These are phyloP conservation scores for Papilio elwesi DNA, from an alignment of 2,888 invertebrate species.

Conservation along the genomic window DNA sequence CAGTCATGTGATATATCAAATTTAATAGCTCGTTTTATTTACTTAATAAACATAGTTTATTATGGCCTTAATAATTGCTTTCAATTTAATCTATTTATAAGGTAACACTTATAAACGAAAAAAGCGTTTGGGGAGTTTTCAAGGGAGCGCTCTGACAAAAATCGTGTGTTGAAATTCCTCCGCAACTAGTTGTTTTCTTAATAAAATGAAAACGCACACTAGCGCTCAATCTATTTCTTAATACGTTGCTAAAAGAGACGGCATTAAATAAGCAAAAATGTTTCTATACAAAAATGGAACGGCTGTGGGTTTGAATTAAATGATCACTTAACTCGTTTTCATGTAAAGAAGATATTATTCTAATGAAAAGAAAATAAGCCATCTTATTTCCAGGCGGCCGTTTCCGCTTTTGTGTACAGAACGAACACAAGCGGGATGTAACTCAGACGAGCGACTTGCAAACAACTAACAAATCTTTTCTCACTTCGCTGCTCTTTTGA, in stretches of 20 bases:
- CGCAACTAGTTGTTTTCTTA: neutral
- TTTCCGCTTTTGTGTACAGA: conserved; percentile 11
- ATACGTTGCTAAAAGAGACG: neutral
- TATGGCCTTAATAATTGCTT: neutral
- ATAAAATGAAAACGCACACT: neutral
- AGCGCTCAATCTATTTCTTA: too few relatives aligned
- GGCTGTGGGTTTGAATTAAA: neutral
- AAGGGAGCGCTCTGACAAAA: neutral
- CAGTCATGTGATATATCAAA: too few relatives aligned
- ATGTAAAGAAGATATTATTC: neutral
- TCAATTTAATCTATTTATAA: neutral
- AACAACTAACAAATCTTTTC: conserved; percentile 25
- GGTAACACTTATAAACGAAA: neutral
- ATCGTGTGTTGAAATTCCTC: neutral
- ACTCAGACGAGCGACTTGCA: conserved; percentile 9
- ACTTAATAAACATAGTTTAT: neutral
- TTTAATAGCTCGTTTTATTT: too few relatives aligned
- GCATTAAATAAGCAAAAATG: neutral
- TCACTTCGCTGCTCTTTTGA: conserved; percentile 16
- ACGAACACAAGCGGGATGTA: conserved; percentile 11
- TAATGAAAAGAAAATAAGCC: conserved; percentile 23
- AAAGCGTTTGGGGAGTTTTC: neutral
- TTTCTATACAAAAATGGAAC: neutral
- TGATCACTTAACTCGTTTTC: conserved; percentile 2
- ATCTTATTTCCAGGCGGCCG: conserved; percentile 4